These are phyloP conservation scores for Caenorhabditis macrosperma DNA, from an alignment of 2,888 invertebrate genomes.

Conservation along the genomic window DNA sequence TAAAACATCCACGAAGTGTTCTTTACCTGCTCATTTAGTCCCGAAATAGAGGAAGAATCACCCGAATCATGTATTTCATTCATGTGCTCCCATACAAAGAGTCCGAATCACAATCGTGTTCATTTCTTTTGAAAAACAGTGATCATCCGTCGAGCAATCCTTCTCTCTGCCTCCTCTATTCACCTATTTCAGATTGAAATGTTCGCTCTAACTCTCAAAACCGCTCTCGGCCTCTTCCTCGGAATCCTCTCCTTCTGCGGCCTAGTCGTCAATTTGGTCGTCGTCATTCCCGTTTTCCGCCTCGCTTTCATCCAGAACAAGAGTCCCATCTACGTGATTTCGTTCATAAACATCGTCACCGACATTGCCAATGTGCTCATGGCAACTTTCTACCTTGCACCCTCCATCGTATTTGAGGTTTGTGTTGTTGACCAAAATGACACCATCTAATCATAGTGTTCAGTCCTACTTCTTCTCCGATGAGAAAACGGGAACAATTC, in stretches of 20 bases:
- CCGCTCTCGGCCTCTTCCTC: constrained; percentile 30
- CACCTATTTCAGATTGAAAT: not conserved
- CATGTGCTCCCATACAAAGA: not conserved
- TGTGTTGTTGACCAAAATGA: constrained; percentile 7
- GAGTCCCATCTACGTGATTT: constrained; percentile 56
- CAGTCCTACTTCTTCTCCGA: constrained; percentile 43
- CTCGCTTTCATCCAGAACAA: constrained; percentile 50
- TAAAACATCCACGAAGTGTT: not conserved
- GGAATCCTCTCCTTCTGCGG: constrained; percentile 30
- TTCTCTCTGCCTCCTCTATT: too few relatives aligned
- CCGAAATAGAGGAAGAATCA: not conserved
- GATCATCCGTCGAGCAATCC: too few relatives aligned
- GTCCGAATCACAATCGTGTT: too few relatives aligned
- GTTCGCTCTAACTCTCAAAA: constrained; percentile 36
- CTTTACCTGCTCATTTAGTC: not conserved
- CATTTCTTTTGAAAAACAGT: too few relatives aligned
- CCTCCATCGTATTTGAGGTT: constrained; percentile 55
- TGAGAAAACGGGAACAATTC: constrained; percentile 31
- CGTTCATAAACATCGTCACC: constrained; percentile 48
- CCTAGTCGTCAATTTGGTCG: constrained; percentile 37
- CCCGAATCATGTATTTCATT: constrained; percentile 3
- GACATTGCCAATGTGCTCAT: constrained; percentile 43
- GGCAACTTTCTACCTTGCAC: constrained; percentile 44
- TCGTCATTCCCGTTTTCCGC: constrained; percentile 42
- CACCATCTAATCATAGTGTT: not conserved